These are phyloP conservation scores for Carassius auratus DNA, from an alignment of 2,113 vertebrate genomes.

Conservation along the genomic window DNA sequence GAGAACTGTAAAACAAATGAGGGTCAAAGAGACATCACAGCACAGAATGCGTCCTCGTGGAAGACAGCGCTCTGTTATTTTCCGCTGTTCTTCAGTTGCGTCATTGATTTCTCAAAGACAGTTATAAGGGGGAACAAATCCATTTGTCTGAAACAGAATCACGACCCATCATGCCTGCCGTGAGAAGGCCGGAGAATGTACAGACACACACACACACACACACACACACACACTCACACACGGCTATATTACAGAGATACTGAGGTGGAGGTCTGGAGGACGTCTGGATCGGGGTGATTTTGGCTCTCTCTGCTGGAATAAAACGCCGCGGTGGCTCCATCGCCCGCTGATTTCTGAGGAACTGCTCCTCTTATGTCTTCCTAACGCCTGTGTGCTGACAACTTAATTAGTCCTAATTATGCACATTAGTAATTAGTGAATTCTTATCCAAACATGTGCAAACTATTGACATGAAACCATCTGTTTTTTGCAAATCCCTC, in stretches of 20 bases:
- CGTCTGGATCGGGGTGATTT: neutral
- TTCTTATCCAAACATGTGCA: conserved; percentile 7
- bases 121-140: conserved; percentile 45
- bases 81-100: conserved; percentile 48
- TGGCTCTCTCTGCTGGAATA: neutral
- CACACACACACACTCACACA: conserved; percentile 45
- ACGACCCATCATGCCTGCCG: conserved; percentile 60
- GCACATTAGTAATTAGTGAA: neutral
- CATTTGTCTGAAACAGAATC: conserved; percentile 51
- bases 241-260: conserved; percentile 34
- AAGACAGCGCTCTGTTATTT: conserved; percentile 63
- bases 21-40: conserved; percentile 57
- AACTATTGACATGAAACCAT: conserved; percentile 39
- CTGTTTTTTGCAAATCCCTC: conserved; percentile 26
- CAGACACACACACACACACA: conserved; percentile 43
- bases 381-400: conserved; percentile 5
- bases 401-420: conserved; percentile 23
- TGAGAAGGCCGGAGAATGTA: conserved; percentile 54
- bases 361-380: neutral
- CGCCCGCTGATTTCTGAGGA: conserved; percentile 9
- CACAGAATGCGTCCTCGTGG: conserved; percentile 67
- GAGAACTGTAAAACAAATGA: conserved; percentile 57
- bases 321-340: neutral
- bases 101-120: conserved; percentile 56
- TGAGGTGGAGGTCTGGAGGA: conserved; percentile 54